Evolutionary conservation across 2,797 vertebrate species (phyloP), one percentile per base, ranked within the genome.

Genomic region (Oryzias dopingdopingensis): DNA sequence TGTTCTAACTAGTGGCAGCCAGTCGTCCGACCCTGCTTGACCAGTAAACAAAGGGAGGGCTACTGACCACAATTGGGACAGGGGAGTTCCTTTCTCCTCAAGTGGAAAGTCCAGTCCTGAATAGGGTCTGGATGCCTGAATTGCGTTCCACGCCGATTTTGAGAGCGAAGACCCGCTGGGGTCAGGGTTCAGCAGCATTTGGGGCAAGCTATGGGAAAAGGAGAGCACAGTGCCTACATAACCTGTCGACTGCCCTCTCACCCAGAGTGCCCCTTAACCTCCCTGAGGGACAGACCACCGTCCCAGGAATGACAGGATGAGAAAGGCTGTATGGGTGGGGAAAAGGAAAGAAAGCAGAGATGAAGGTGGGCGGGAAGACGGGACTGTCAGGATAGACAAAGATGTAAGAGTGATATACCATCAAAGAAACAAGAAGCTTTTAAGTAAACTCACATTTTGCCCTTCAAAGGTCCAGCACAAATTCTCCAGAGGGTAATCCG

Each of bases 181-280:
- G 91, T 93, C 91, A 93, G 87, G 86, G 91, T 92, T 93, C 91
- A 92, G 86, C 76, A 52, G 82, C 80, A 88, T 90, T 90, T 86
- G 84, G 89, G 80, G 82, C 76, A 52, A 76, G 85, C 77, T 92
- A 88, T 93, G 92, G 90, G 91, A 92, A 92, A 90, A 90, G 84
- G 72, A 75, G 65, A 82, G 77, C 77, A 55, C 24, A 72, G 76
- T 91, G 90, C 91, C 89, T 88, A 60, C 87, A 83, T 86, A 93
- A 89, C 88, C 87, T 88, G 89, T 81, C 74, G 75, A 72, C 71
- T 76, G 84, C 81, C 87, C 87, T 88, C 81, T 84, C 85, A 83
- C 85, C 81, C 89, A 87, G 73, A 23, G 66, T 86, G 86, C 83
- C 87, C 86, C 86, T 87, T 87, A 89, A 85, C 88, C 87, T 85